Conservation (phyloP, 2,113 vertebrate species). For the Dascyllus trimaculatus region DNA sequence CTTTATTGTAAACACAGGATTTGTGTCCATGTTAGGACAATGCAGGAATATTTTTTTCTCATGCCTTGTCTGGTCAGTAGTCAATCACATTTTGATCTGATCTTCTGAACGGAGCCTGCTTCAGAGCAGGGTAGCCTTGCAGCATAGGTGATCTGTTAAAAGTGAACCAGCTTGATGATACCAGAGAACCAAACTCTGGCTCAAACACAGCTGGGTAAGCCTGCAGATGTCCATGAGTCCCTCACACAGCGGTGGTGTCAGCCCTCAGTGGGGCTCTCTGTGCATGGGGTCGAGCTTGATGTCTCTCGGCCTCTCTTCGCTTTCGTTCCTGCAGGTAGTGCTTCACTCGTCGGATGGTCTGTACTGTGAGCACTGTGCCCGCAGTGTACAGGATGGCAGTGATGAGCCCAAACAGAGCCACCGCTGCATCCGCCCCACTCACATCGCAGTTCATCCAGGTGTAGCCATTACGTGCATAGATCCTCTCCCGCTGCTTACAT, state of each 20-base stretch:
- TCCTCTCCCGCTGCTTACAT: constrained; percentile 83
- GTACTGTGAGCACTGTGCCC: constrained; percentile 79
- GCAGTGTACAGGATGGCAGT: constrained; percentile 82
- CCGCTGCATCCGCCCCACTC: constrained; percentile 85
- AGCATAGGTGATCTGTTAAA: neutral
- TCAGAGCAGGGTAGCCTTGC: neutral
- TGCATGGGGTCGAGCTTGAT: neutral
- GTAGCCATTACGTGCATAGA: constrained; percentile 87
- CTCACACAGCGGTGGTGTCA: constrained; percentile 66
- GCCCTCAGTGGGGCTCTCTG: constrained; percentile 53
- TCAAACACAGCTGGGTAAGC: neutral
- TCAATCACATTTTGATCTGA: neutral
- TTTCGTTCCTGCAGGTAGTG: constrained; percentile 64
- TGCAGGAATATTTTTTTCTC: neutral
- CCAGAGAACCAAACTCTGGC: neutral
- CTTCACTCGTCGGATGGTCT: constrained; percentile 74
- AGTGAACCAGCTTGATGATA: neutral
- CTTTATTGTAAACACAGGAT: neutral
- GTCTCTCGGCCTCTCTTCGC: constrained; percentile 37
- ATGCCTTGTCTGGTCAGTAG: too few species aligned
- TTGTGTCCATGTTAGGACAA: neutral
- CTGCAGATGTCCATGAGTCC: too few species aligned
- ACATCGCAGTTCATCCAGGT: constrained; percentile 91
- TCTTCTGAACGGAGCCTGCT: neutral
- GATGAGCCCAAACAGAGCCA: constrained; percentile 85